Base-by-base conservation (phyloP, 2,888 invertebrate species). In the Ophion slaviceki region DNA sequence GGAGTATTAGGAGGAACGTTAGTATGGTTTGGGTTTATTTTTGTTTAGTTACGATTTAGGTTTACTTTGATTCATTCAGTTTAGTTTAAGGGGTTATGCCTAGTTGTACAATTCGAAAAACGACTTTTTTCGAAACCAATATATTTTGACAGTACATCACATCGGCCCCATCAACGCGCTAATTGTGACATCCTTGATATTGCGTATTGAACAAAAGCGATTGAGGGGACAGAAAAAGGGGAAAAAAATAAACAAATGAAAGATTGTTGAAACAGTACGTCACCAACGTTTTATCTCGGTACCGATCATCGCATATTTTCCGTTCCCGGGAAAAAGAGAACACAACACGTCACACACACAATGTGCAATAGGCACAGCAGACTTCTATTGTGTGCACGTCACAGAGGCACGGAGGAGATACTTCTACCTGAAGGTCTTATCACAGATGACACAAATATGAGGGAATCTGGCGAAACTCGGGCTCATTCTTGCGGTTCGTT, bases 381-480 rank as follows among this genome's bases (percentile, higher is more conserved):
- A 57, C 28, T 70, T 70, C 59, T 77, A 77, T 77, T 71, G 20
- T 77, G 45, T 61, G 40, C 47, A 28, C 64, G 57, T 66, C 59
- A 74, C 32, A 14, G 45, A 28, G 6, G 64, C 66, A 70, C 61
- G 74, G 75, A 67, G 47, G 67, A 74, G 74, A 68, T 74, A 59
- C 62, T 74, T 85, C 68, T 61, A 64, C 20, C 61, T n/a, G n/a
- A 79, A 40, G 71, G 71, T 67, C 85, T 85, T 85, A 85, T 85
- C 85, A 80, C 80, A 74, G 83, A 83, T 85, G 85, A 81, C 87
- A 85, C 83, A 20, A 87, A 86, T 86, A 81, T 71, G 71, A 10
- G 67, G 36, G 71, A 83, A 74, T 82, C 67, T 71, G 85, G 53
- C 77, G 71, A 77, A 72, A 17, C 24, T 64, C 67, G 24, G 28